These are phyloP conservation scores for Lethocerus indicus DNA, from an alignment of 1,140 invertebrate genomes.

Conservation along the genomic window DNA sequence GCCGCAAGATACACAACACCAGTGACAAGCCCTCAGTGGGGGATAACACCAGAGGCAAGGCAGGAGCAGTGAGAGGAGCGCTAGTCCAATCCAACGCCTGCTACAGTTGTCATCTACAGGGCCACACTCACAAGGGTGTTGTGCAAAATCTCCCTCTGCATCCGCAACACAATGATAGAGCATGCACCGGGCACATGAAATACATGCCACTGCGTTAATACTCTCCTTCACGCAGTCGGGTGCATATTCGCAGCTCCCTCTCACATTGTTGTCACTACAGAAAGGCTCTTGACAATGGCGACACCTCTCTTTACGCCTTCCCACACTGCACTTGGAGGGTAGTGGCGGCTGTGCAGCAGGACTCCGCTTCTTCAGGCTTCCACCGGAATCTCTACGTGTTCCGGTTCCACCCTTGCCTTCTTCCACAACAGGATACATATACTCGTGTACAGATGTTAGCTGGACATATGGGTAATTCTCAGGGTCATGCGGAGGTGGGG, in stretches of 20 bases:
- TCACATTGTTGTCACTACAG: constrained; percentile 55
- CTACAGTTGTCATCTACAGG: constrained; percentile 37
- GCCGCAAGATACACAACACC: constrained; percentile 56
- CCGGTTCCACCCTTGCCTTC: constrained; percentile 27
- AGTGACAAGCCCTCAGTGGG: constrained; percentile 67
- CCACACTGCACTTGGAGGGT: constrained; percentile 19
- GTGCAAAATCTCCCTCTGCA: constrained; percentile 57
- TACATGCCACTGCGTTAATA: constrained; percentile 68
- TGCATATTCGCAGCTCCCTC: constrained; percentile 73
- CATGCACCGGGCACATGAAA: constrained; percentile 71
- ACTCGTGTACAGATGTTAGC: constrained; percentile 63
- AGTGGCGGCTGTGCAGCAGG: constrained; percentile 23
- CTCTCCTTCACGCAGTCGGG: constrained; percentile 66
- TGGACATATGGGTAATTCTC: constrained; percentile 75
- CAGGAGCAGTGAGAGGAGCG: constrained; percentile 69
- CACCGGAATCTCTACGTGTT: background rate
- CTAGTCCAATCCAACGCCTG: constrained; percentile 62
- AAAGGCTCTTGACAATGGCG: constrained; percentile 57
- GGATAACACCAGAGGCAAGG: constrained; percentile 89
- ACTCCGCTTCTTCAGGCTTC: constrained; percentile 38
- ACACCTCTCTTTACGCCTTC: constrained; percentile 23
- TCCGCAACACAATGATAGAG: constrained; percentile 87
- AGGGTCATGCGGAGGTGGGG: constrained; percentile 23
- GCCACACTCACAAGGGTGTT: constrained; percentile 61
- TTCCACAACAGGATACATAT: constrained; percentile 61